Percentiles rank a stretch among this genome's conserved stretches.
These are phyloP conservation scores for Odontomachus brunneus DNA, from an alignment of 1,140 invertebrate genomes.

Conservation along the genomic window DNA sequence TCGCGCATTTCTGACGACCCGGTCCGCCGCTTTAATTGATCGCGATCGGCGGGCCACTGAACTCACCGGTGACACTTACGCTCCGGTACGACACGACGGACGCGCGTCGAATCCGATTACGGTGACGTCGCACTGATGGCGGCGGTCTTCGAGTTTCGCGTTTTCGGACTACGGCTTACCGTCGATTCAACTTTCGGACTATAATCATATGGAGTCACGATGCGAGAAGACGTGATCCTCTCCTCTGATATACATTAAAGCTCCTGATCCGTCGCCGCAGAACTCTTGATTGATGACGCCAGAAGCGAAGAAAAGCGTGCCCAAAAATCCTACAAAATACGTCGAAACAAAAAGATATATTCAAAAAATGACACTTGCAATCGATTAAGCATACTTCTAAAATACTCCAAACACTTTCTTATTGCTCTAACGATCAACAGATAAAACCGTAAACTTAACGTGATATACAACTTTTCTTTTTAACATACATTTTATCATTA, in stretches of 20 bases:
- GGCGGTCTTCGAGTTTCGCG: neutral
- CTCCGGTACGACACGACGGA: neutral
- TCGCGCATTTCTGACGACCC: conserved; percentile 1
- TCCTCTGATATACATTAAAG: neutral
- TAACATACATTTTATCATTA: too few species aligned
- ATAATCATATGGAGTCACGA: neutral
- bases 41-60: neutral
- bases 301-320: too few species aligned
- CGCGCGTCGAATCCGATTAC: conserved; percentile 10
- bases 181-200: neutral
- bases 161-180: neutral
- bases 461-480: too few species aligned
- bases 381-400: too few species aligned
- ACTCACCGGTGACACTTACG: neutral
- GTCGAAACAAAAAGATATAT: too few species aligned
- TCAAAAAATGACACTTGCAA: too few species aligned
- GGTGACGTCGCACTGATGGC: neutral
- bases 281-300: too few species aligned
- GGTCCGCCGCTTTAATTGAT: conserved; percentile 33
- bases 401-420: too few species aligned
- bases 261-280: too few species aligned
- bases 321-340: too few species aligned
- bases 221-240: neutral
- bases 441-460: too few species aligned
- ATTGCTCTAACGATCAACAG: too few species aligned